These are phyloP conservation scores for Elephantulus edwardii DNA, from an alignment of 2,113 vertebrate species.

Conservation along the genomic window DNA sequence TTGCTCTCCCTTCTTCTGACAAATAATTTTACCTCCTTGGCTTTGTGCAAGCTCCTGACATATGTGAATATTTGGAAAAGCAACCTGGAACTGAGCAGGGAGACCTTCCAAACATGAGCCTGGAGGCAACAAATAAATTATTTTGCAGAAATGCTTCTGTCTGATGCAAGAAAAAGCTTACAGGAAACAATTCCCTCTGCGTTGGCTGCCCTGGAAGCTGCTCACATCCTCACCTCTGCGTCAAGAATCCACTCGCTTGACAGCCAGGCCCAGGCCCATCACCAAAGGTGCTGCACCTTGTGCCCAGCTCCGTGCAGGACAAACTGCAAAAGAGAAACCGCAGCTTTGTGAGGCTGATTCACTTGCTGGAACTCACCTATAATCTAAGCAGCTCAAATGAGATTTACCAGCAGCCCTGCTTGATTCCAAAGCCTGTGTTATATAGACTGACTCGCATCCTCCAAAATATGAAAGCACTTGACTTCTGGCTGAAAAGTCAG, in stretches of 20 bases:
- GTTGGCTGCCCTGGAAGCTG: background rate
- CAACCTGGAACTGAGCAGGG: slow-evolving; percentile 53
- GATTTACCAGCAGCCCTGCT: background rate
- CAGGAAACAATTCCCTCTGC: slow-evolving; percentile 61
- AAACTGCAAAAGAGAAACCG: background rate
- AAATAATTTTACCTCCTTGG: slow-evolving; percentile 16
- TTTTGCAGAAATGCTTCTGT: slow-evolving; percentile 54
- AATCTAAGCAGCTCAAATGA: background rate
- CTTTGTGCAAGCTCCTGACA: slow-evolving; percentile 58
- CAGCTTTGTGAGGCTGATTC: background rate
- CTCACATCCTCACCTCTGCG: background rate
- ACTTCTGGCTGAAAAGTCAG: background rate
- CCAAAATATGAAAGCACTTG: background rate
- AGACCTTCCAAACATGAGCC: slow-evolving; percentile 67
- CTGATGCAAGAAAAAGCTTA: slow-evolving; percentile 57
- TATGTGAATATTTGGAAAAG: slow-evolving; percentile 69
- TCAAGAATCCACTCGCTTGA: background rate
- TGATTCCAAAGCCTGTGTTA: background rate
- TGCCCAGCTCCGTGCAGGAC: background rate
- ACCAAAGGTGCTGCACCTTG: background rate
- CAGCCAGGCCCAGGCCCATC: background rate
- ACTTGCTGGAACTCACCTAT: slow-evolving; percentile 7
- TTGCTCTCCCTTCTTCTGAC: background rate
- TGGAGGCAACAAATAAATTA: slow-evolving; percentile 72
- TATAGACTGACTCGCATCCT: background rate